Percentiles rank a stretch among this genome's conserved stretches.
Evolutionary conservation across 2,888 invertebrate genomes (phyloP).

Genomic region (Orthonevra nobilis): DNA sequence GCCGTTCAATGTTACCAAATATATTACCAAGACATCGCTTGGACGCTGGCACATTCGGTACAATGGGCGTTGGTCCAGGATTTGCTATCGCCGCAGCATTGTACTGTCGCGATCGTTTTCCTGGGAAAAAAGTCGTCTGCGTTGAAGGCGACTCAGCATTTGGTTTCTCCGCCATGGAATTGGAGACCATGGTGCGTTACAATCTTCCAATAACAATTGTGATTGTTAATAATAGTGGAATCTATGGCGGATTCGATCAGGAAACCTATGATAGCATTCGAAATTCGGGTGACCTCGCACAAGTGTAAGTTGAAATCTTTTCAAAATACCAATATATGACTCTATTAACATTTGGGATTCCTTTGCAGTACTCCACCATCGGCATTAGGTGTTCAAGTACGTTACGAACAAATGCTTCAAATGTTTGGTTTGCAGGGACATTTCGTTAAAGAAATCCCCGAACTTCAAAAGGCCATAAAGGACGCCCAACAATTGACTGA

Average conservation of each 20-base stretch:
- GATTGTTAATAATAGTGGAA: constrained; percentile 97
- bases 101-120: constrained; percentile 90
- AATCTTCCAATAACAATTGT: constrained; percentile 94
- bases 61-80: constrained; percentile 97
- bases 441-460: constrained; percentile 88
- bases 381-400: constrained; percentile 87
- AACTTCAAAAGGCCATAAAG: constrained; percentile 87
- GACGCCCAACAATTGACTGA: constrained; percentile 85
- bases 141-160: constrained; percentile 99
- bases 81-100: constrained; percentile 96
- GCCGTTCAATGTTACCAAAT: constrained; percentile 93
- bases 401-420: constrained; percentile 94
- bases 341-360: no score
- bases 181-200: constrained; percentile 97
- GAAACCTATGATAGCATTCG: constrained; percentile 87
- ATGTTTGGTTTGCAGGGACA: constrained; percentile 91
- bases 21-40: constrained; percentile 91
- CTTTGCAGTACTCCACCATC: constrained; percentile 90
- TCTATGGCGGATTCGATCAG: constrained; percentile 91
- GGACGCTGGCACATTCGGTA: constrained; percentile 98
- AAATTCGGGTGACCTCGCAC: constrained; percentile 85
- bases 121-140: constrained; percentile 92
- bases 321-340: no score
- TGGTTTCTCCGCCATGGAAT: constrained; percentile 99
- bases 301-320: constrained; percentile 90